Evolutionary conservation across 2,113 vertebrate species (phyloP), one percentile per base, ranked within the genome.

Genomic region (Oreochromis aureus): DNA sequence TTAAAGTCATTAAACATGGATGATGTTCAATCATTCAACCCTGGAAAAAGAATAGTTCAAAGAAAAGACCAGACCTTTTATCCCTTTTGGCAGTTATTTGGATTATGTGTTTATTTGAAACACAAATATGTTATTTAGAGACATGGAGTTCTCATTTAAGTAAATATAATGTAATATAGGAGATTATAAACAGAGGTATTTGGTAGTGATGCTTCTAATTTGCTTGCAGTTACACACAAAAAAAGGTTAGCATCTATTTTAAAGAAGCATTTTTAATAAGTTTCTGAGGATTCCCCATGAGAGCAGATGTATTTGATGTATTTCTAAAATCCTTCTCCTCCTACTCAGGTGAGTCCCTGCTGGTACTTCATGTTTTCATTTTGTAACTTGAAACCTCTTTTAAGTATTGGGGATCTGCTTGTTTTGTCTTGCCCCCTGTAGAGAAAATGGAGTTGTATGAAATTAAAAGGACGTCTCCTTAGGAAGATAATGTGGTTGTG

Each of bases 401-500:
- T 78, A 86, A 81, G 80, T 84, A 11, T 89, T 79, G 41, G 32
- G 19, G 53, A 59, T 84, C 58, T 69, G 10, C 12, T 83, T 30
- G 6, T 87, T 53, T 86, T 48, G 66, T 89, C 22, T 27, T 36
- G 30, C 54, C 41, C 86, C 58, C 63, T 86, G 61, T 80, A 86
- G 91, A 85, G 56, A 76, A 88, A 92, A 79, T 30, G 16, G 71
- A 88, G 79, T 84, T 88, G 83, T 83, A 56, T 66, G 55, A 90
- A 89, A 93, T 93, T 86, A 91, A 92, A 87, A 79, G 13, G 73
- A 90, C 41, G 18, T 54, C 46, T 85, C 80, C 51, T n/a, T 34
- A 4, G 54, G 32, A 84, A 84, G 27, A 3, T 86, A 71, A 84
- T 56, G 54, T 81, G 83, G 86, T 80, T 51, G 81, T 85, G 51